phyloP scores from a whole-genome alignment of 2,888 invertebrate species.

The Noctua fimbriata region DNA sequence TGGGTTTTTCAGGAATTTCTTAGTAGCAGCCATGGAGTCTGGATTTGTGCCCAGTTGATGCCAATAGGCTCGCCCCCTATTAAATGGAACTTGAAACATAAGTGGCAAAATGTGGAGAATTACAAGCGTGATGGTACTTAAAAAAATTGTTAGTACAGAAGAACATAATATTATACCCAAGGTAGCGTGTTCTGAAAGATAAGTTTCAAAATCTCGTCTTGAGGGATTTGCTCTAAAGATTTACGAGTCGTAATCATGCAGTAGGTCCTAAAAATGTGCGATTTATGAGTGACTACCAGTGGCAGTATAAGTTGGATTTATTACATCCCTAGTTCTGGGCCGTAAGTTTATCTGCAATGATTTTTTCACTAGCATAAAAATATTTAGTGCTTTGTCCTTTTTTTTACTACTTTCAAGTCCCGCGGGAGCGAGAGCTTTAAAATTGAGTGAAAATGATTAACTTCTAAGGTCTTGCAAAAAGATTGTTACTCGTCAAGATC shows the following conservation, averaged over 20 bases:
- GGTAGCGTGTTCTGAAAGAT: constrained; percentile 31
- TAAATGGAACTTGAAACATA: too few relatives aligned
- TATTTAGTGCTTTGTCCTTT: constrained; percentile 44
- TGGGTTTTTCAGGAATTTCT: too few relatives aligned
- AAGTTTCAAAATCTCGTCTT: constrained; percentile 44
- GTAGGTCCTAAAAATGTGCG: constrained; percentile 63
- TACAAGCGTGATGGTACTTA: background rate
- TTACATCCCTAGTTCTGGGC: constrained; percentile 51
- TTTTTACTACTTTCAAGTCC: constrained; percentile 20
- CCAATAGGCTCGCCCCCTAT: too few relatives aligned
- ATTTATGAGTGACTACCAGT: constrained; percentile 64
- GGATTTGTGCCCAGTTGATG: too few relatives aligned
- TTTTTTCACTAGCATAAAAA: constrained; percentile 60
- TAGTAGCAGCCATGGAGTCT: too few relatives aligned
- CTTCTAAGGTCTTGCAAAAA: background rate
- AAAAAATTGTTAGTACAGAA: background rate
- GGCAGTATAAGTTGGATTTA: constrained; percentile 62
- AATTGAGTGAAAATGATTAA: constrained; percentile 2
- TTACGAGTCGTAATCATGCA: constrained; percentile 65
- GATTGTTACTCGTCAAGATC: background rate
- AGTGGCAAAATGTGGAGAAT: too few relatives aligned
- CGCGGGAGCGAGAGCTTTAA: background rate
- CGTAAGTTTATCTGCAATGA: constrained; percentile 51
- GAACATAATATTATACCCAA: constrained; percentile 1
- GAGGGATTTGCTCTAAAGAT: constrained; percentile 62